phyloP scores from a whole-genome alignment of 2,888 invertebrate species.

The Microplitis manilae region DNA sequence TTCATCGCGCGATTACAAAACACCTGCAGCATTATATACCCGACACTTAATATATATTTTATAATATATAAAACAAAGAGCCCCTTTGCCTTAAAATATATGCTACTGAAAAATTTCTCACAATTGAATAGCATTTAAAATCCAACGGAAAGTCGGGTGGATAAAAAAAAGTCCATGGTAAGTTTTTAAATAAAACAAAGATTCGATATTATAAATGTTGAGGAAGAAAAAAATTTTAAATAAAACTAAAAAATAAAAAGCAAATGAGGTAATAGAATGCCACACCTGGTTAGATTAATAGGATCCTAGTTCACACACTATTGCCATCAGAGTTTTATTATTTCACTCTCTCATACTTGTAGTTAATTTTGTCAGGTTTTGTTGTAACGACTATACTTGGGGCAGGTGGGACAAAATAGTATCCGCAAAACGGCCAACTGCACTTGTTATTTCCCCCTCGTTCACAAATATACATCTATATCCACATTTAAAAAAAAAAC shows the following conservation, averaged over 20 bases:
- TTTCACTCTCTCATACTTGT: conserved; percentile 16
- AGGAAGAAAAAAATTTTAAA: background rate
- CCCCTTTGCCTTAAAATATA: background rate
- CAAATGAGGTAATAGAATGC: conserved; percentile 36
- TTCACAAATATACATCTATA: background rate
- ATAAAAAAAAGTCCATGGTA: conserved; percentile 7
- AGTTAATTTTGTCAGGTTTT: conserved; percentile 28
- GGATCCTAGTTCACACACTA: conserved; percentile 26
- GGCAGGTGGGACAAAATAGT: conserved; percentile 33
- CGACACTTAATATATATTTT: conserved; percentile 5
- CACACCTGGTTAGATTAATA: conserved; percentile 26
- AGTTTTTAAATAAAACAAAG: conserved; percentile 16
- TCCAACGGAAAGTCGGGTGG: conserved; percentile 11
- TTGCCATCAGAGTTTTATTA: conserved; percentile 24
- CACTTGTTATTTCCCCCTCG: conserved; percentile 13
- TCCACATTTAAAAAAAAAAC: background rate
- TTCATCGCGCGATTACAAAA: conserved; percentile 6
- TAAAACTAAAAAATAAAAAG: conserved; percentile 18
- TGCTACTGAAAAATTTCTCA: conserved; percentile 34
- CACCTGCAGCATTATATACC: background rate
- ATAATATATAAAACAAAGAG: conserved; percentile 12
- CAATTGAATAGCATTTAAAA: conserved; percentile 31
- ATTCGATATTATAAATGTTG: background rate
- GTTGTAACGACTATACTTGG: conserved; percentile 21
- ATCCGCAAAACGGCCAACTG: conserved; percentile 22